phyloP scores from a whole-genome alignment of 2,888 invertebrate species.

The Nemoura dubitans region DNA sequence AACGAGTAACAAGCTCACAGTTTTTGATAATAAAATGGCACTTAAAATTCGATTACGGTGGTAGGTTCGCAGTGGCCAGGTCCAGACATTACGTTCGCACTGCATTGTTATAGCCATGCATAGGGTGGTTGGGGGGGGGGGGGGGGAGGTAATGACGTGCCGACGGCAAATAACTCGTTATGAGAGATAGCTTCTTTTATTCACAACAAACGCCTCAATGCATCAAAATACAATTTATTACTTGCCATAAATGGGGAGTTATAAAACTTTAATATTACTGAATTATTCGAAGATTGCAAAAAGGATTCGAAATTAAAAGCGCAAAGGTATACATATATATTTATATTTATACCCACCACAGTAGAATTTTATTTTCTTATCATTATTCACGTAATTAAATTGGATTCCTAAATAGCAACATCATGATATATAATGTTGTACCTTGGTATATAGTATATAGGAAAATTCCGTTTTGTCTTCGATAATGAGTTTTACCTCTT shows the following conservation, averaged over 20 bases:
- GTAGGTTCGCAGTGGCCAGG: not conserved
- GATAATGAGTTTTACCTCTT: not conserved
- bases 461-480: not conserved
- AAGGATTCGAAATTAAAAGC: not conserved
- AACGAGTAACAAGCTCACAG: not conserved
- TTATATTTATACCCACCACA: not conserved
- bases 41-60: not conserved
- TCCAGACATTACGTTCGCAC: not conserved
- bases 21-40: not conserved
- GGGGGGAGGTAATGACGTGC: not conserved
- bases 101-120: not conserved
- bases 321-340: not conserved
- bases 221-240: constrained; percentile 21
- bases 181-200: constrained; percentile 15
- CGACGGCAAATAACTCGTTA: not conserved
- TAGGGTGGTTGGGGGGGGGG: too few relatives aligned
- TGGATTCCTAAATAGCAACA: not conserved
- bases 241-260: constrained; percentile 13
- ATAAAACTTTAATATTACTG: not conserved
- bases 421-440: not conserved
- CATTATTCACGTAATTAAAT: not conserved
- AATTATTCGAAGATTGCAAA: constrained; percentile 1
- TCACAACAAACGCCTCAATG: not conserved
- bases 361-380: not conserved
- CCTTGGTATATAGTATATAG: not conserved